Base-by-base conservation (phyloP, 1,140 invertebrate species). In the Bombyx mori region DNA sequence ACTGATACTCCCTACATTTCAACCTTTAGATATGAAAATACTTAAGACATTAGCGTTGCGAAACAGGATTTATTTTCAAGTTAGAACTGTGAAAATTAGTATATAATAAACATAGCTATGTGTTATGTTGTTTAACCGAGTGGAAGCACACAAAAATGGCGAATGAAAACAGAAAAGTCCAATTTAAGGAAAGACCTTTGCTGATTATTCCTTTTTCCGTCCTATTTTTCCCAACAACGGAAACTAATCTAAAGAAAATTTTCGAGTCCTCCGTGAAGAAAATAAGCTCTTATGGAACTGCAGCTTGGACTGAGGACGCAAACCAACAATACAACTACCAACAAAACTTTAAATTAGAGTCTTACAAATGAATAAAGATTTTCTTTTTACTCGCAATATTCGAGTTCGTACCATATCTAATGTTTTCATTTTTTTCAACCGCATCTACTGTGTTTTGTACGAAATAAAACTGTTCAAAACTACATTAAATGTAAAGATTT, bases 161-260 rank as follows among this genome's bases (percentile, higher is more conserved):
- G 63, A 68, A 71, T 67, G 74, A 75, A 78, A 72, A 69, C 74
- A 76, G 63, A 64, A 66, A 68, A 70, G 69, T 77, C 71, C 78
- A 79, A 79, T 82, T 86, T 82, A 76, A 77, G 69, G 69, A 65
- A 65, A 73, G 70, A 81, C 67, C 63, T 66, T 68, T 77, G 75
- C 79, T 85, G 83, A 81, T 85, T 83, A 84, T 84, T 83, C 69
- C 67, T 71, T 77, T 72, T 77, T 70, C 73, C 68, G 69, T 77
- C 68, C 72, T 82, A 79, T 85, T 87, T 82, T 84, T 74, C 80
- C 64, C 79, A 85, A 87, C 79, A 84, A 85, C 78, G 84, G 75
- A 84, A 87, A 87, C 84, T 87, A 87, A 85, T 85, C 78, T 82
- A 85, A 85, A 87, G 79, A 84, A 85, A 85, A 85, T 85, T 83